These are phyloP conservation scores for Bellardia pandia DNA, from an alignment of 2,888 invertebrate genomes.

Conservation along the genomic window DNA sequence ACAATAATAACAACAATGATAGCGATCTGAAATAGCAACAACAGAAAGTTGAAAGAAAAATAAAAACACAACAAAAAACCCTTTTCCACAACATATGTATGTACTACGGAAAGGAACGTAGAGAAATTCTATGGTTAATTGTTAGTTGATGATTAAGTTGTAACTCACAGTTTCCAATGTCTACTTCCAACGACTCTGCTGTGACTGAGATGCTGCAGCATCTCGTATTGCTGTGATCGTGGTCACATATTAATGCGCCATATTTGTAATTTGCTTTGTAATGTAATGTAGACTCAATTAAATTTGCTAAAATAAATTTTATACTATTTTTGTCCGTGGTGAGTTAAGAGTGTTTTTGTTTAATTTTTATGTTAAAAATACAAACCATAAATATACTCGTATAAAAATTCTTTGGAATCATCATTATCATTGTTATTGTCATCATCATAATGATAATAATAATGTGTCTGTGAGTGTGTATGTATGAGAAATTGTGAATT, in stretches of 20 bases:
- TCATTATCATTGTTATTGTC: constrained; percentile 38
- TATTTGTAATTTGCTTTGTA: constrained; percentile 61
- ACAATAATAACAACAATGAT: not conserved
- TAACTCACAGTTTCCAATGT: constrained; percentile 63
- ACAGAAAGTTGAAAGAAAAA: constrained; percentile 9
- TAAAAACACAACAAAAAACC: not conserved
- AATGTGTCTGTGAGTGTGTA: not conserved
- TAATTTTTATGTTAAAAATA: not conserved
- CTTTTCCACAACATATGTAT: not conserved
- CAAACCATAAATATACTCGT: constrained; percentile 48
- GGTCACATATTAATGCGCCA: constrained; percentile 49
- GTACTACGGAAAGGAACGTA: not conserved
- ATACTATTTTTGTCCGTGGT: constrained; percentile 1
- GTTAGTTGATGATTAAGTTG: constrained; percentile 70
- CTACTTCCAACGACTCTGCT: not conserved
- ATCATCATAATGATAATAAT: constrained; percentile 42
- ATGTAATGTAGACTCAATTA: constrained; percentile 66
- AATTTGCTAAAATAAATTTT: constrained; percentile 54
- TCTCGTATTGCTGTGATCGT: not conserved
- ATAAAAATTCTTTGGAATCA: constrained; percentile 61
- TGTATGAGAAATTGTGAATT: constrained; percentile 18
- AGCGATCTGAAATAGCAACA: constrained; percentile 39
- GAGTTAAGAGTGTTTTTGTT: not conserved
- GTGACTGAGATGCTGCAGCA: constrained; percentile 1
- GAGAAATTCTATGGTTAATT: constrained; percentile 68